Percentiles rank a stretch among this genome's conserved stretches.
phyloP scores from a whole-genome alignment of 1,140 invertebrate species.

The Diuraphis noxia region DNA sequence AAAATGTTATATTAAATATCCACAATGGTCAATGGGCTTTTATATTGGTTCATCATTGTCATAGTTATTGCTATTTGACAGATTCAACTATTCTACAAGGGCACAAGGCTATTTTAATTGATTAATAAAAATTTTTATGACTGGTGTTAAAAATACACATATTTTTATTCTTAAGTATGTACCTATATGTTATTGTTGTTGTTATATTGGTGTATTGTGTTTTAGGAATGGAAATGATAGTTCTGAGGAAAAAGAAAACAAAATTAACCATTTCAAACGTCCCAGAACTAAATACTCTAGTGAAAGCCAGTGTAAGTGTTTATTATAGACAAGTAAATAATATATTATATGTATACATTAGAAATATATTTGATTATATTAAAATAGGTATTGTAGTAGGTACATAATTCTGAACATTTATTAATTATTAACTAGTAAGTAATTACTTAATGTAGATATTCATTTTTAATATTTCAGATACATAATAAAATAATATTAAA shows the following conservation, averaged over 20 bases:
- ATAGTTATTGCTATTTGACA: background rate
- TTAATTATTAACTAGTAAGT: no score
- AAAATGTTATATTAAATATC: background rate
- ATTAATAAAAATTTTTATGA: background rate
- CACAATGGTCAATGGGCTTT: background rate
- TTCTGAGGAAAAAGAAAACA: conserved; percentile 43
- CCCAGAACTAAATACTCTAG: conserved; percentile 31
- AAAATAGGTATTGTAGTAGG: background rate
- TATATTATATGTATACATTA: background rate
- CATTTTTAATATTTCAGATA: no score
- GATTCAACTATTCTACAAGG: background rate
- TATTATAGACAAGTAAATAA: background rate
- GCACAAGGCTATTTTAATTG: background rate
- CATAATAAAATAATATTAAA: no score
- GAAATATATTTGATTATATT: background rate
- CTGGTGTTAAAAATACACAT: background rate
- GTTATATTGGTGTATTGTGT: background rate
- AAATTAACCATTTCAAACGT: background rate
- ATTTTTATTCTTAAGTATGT: no score
- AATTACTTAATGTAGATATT: no score
- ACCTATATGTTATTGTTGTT: no score
- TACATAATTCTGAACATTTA: background rate
- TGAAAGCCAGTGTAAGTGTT: conserved; percentile 40
- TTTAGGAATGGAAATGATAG: conserved; percentile 26
- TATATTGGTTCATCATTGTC: background rate